These are phyloP conservation scores for Catagonus wagneri DNA, from an alignment of 2,113 vertebrate species.

Conservation along the genomic window DNA sequence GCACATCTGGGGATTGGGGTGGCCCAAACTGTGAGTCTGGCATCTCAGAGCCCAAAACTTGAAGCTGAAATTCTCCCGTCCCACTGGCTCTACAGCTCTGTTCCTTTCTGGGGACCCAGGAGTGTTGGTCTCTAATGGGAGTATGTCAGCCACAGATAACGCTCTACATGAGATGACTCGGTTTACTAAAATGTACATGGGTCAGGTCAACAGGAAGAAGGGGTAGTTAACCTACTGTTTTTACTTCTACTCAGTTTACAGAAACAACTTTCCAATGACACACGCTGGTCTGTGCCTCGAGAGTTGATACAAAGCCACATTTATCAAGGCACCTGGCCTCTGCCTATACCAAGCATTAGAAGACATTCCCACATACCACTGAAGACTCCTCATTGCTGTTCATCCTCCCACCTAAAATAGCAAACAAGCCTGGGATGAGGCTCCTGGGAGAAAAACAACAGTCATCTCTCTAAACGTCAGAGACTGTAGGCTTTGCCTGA, in stretches of 20 bases:
- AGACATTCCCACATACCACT: background rate
- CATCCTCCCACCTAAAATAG: background rate
- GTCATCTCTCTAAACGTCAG: background rate
- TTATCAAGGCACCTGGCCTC: constrained; percentile 16
- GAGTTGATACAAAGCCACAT: constrained; percentile 41
- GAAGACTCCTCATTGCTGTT: background rate
- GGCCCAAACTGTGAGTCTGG: background rate
- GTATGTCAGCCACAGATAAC: background rate
- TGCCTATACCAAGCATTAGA: constrained; percentile 3
- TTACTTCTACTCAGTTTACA: constrained; percentile 72
- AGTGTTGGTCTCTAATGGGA: background rate
- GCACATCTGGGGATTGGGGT: background rate
- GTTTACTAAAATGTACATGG: constrained; percentile 21
- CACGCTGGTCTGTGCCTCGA: constrained; percentile 23
- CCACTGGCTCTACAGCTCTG: background rate
- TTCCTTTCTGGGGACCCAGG: background rate
- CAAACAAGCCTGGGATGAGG: background rate
- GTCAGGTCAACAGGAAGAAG: constrained; percentile 71
- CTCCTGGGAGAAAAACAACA: background rate
- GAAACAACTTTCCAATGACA: constrained; percentile 66
- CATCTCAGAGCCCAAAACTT: background rate
- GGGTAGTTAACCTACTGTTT: constrained; percentile 60
- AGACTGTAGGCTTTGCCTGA: background rate
- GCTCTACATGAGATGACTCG: background rate
- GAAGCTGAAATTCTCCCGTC: background rate